Conservation (phyloP, 2,888 invertebrate genomes). For the Andricus quercusramuli region DNA sequence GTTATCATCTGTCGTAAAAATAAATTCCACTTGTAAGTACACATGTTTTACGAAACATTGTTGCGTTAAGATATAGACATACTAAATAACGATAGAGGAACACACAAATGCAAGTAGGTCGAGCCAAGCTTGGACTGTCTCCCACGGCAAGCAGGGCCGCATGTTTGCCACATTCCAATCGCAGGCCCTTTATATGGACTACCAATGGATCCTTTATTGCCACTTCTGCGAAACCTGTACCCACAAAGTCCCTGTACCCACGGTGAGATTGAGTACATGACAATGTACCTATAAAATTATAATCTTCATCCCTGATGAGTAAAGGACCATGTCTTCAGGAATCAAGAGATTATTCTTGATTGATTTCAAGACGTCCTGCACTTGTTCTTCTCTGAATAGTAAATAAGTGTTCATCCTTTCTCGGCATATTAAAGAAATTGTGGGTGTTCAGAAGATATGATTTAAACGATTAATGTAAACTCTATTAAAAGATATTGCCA, state of each 20-base stretch:
- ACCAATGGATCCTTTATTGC: constrained; percentile 8
- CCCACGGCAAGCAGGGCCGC: constrained; percentile 66
- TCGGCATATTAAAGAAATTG: neutral
- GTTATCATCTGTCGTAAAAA: neutral
- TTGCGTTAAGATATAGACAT: constrained; percentile 21
- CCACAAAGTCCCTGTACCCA: neutral
- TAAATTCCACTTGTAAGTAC: too few species aligned
- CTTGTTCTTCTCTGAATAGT: neutral
- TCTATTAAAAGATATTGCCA: too few species aligned
- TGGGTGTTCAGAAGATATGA: neutral
- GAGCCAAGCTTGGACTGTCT: constrained; percentile 57
- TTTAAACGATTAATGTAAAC: neutral
- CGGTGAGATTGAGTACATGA: neutral
- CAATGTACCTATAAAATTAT: too few species aligned
- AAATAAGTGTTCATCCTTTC: neutral
- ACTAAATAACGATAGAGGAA: constrained; percentile 29
- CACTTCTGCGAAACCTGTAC: neutral
- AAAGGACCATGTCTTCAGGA: too few species aligned
- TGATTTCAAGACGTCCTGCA: too few species aligned
- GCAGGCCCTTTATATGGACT: constrained; percentile 59
- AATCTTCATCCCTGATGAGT: too few species aligned
- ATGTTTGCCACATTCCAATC: constrained; percentile 66
- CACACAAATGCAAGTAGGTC: constrained; percentile 37
- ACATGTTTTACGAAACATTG: neutral
- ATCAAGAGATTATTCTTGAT: too few species aligned